These are phyloP conservation scores for Prunella fulvescens DNA, from an alignment of 2,113 vertebrate genomes.

Conservation along the genomic window DNA sequence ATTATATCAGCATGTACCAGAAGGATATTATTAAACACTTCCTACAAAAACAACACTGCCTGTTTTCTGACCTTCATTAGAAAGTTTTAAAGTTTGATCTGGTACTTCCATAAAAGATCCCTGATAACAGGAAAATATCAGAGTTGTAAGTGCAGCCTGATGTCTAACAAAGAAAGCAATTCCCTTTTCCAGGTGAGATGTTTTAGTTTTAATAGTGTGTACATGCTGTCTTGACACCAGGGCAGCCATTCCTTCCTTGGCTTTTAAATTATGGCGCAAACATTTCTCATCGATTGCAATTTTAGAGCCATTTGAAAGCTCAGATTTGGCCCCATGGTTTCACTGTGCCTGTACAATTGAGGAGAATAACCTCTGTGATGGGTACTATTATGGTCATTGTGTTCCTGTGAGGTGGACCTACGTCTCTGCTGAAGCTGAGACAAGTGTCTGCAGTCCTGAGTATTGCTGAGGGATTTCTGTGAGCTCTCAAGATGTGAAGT, in stretches of 20 bases:
- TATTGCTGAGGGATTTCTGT: slow-evolving; percentile 31
- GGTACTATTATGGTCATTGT: slow-evolving; percentile 61
- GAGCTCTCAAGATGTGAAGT: slow-evolving; percentile 19
- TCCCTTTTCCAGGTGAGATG: slow-evolving; percentile 62
- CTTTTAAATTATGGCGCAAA: slow-evolving; percentile 70
- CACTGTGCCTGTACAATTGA: slow-evolving; percentile 67
- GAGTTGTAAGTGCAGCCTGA: slow-evolving; percentile 30
- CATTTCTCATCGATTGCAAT: slow-evolving; percentile 66
- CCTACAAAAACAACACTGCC: neutral
- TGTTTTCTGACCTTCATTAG: slow-evolving; percentile 14
- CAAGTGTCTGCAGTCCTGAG: slow-evolving; percentile 28
- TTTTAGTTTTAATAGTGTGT: slow-evolving; percentile 59
- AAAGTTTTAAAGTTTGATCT: slow-evolving; percentile 41
- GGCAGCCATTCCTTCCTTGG: slow-evolving; percentile 56
- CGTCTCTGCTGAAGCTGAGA: neutral
- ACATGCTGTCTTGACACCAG: slow-evolving; percentile 69
- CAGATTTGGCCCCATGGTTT: slow-evolving; percentile 62
- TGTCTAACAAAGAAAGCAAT: slow-evolving; percentile 63
- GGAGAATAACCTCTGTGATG: slow-evolving; percentile 66
- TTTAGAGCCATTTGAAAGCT: slow-evolving; percentile 68
- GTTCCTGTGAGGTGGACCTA: slow-evolving; percentile 56
- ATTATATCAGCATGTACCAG: neutral
- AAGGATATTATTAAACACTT: neutral
- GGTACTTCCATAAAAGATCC: neutral
- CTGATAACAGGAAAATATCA: neutral